These are phyloP conservation scores for Antennarius maculatus DNA, from an alignment of 2,797 vertebrate genomes.

Conservation along the genomic window DNA sequence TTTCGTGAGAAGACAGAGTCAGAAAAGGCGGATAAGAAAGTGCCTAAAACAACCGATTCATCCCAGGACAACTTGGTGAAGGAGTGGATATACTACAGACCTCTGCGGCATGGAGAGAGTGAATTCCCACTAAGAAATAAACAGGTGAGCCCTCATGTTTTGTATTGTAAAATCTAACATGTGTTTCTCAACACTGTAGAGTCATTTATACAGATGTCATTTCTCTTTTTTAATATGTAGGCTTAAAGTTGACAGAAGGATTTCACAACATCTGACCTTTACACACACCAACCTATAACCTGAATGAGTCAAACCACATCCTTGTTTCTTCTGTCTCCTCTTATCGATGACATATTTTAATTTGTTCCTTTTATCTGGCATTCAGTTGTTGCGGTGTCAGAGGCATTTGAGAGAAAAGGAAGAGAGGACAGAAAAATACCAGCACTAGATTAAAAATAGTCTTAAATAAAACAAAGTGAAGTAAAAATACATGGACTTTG, in stretches of 20 bases:
- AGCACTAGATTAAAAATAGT: too few relatives aligned
- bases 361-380: neutral
- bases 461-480: too few relatives aligned
- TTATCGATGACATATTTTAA: neutral
- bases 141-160: conserved; percentile 80
- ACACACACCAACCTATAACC: neutral
- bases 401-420: too few relatives aligned
- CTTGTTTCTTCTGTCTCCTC: neutral
- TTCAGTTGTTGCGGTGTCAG: neutral
- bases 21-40: conserved; percentile 51
- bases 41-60: conserved; percentile 24
- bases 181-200: too few relatives aligned
- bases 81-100: conserved; percentile 91
- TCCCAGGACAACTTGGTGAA: conserved; percentile 66
- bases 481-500: too few relatives aligned
- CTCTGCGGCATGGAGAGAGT: conserved; percentile 77
- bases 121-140: conserved; percentile 84
- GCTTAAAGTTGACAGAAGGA: neutral
- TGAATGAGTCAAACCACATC: conserved; percentile 31
- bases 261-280: conserved; percentile 32
- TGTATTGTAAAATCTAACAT: too few relatives aligned
- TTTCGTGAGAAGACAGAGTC: conserved; percentile 73
- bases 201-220: too few relatives aligned
- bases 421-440: too few relatives aligned
- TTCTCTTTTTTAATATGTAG: neutral